A percentile compares a stretch with the other conserved stretches of the same genome.
phyloP scores from a whole-genome alignment of 2,888 invertebrate genomes.

The Amorpha juglandis region DNA sequence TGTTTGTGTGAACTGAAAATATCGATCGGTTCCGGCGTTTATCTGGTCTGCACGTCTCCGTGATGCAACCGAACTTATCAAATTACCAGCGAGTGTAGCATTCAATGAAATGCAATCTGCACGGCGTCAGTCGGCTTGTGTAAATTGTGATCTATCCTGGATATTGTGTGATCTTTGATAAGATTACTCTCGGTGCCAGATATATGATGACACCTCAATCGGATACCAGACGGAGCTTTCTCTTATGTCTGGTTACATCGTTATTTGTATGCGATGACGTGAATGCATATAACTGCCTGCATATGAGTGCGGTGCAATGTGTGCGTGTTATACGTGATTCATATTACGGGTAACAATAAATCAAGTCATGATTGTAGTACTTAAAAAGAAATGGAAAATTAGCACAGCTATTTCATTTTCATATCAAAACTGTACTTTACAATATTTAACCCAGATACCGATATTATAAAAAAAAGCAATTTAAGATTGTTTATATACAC shows the following conservation, averaged over 20 bases:
- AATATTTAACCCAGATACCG: neutral
- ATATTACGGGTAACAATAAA: no score
- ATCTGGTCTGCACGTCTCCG: neutral
- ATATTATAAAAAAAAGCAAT: neutral
- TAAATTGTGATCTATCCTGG: slow-evolving; percentile 13
- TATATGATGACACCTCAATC: neutral
- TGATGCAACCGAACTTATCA: slow-evolving; percentile 19
- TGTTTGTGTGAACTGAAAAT: slow-evolving; percentile 10
- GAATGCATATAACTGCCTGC: neutral
- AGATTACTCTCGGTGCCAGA: slow-evolving; percentile 16
- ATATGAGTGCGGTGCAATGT: neutral
- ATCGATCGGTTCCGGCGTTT: slow-evolving; percentile 18
- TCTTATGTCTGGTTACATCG: neutral
- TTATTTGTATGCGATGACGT: neutral
- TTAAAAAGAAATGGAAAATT: neutral
- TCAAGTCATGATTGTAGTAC: no score
- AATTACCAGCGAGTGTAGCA: slow-evolving; percentile 16
- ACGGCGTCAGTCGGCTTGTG: neutral
- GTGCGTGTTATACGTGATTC: neutral
- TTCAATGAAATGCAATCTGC: slow-evolving; percentile 6
- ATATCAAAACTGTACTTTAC: neutral
- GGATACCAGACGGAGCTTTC: neutral
- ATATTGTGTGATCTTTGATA: slow-evolving; percentile 16
- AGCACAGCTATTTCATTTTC: neutral
- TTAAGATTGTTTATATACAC: neutral